phyloP scores from a whole-genome alignment of 2,888 invertebrate genomes.

The Meganola albula region DNA sequence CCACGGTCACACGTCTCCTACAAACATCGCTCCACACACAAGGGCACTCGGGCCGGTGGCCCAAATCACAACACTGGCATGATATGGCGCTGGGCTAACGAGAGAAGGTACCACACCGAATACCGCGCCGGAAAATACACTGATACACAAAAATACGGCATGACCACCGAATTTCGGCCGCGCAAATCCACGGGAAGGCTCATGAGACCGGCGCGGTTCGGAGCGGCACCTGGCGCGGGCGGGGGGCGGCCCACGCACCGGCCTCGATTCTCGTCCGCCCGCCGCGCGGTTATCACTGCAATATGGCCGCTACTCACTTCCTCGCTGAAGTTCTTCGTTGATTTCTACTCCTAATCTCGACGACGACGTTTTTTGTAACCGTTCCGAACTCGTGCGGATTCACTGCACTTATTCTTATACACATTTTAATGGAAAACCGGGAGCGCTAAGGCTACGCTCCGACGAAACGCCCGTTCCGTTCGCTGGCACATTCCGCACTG shows the following conservation, averaged over 20 bases:
- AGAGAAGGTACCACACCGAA: slow-evolving; percentile 55
- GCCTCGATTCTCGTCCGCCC: slow-evolving; percentile 78
- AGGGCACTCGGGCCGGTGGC: slow-evolving; percentile 66
- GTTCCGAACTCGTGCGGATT: slow-evolving; percentile 77
- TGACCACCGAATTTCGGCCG: slow-evolving; percentile 73
- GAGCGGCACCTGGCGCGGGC: slow-evolving; percentile 77
- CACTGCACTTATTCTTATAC: slow-evolving; percentile 78
- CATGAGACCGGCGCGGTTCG: slow-evolving; percentile 80
- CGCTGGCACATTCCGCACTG: slow-evolving; percentile 77
- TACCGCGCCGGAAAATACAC: slow-evolving; percentile 68
- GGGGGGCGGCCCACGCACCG: slow-evolving; percentile 78
- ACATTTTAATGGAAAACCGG: slow-evolving; percentile 78
- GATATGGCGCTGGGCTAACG: slow-evolving; percentile 38
- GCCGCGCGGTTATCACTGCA: slow-evolving; percentile 79
- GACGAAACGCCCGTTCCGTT: slow-evolving; percentile 79
- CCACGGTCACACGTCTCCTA: slow-evolving; percentile 71
- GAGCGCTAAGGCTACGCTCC: slow-evolving; percentile 78
- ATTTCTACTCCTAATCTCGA: slow-evolving; percentile 77
- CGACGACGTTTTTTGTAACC: slow-evolving; percentile 74
- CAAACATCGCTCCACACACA: slow-evolving; percentile 63
- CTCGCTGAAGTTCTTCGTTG: slow-evolving; percentile 78
- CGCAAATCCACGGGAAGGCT: slow-evolving; percentile 78
- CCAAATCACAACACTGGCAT: slow-evolving; percentile 68
- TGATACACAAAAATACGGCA: slow-evolving; percentile 65
- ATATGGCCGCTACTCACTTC: slow-evolving; percentile 79